Percentiles rank a stretch among this genome's conserved stretches.
Evolutionary conservation across 2,888 invertebrate species (phyloP).

Genomic region (Cephus rjabovi): DNA sequence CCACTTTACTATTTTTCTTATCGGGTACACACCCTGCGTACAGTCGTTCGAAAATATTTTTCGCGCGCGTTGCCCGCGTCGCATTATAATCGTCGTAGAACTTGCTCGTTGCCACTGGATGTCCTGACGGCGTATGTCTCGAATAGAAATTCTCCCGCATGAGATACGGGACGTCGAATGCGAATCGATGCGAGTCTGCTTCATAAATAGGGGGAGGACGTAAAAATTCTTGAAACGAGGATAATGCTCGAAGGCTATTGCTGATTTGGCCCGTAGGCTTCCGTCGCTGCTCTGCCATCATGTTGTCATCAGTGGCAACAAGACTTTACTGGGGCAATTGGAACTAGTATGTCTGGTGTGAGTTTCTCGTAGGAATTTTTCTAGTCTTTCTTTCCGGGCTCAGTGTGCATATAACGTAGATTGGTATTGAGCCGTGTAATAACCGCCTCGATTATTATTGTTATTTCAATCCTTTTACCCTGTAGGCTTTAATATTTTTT

Average conservation of each 20-base stretch:
- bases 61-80: neutral
- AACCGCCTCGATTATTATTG: neutral
- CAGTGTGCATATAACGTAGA: neutral
- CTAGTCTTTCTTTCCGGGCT: conserved; percentile 14
- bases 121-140: neutral
- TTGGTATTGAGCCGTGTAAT: neutral
- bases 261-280: conserved; percentile 3
- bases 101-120: neutral
- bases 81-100: neutral
- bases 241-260: neutral
- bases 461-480: conserved; percentile 21
- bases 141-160: neutral
- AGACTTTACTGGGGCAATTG: conserved; percentile 42
- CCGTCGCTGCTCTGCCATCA: conserved; percentile 24
- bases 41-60: neutral
- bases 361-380: conserved; percentile 30
- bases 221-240: neutral
- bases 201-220: neutral
- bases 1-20: neutral
- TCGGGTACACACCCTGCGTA: neutral
- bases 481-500: conserved; percentile 22
- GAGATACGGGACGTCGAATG: neutral
- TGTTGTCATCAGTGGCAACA: conserved; percentile 30
- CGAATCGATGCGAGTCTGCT: neutral
- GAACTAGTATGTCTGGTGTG: conserved; percentile 29